Evolutionary conservation across 1,140 invertebrate species (phyloP).

Genomic region (Venustaconcha ellipsiformis): DNA sequence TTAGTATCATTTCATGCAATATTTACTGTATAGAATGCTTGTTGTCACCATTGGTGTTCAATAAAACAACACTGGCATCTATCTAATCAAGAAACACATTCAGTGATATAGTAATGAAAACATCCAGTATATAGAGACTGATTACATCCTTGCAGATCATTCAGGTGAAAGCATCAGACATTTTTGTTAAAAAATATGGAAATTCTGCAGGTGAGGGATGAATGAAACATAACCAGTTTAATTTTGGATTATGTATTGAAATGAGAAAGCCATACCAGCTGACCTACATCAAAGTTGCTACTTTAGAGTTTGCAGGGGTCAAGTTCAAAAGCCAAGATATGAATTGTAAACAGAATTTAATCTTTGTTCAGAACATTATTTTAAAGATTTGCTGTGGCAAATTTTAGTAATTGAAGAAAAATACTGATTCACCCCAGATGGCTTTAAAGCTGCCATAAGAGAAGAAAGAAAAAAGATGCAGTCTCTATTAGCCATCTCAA

Average conservation of each 20-base stretch:
- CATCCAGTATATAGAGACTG: conserved; percentile 8
- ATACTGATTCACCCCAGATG: conserved; percentile 11
- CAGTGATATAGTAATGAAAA: conserved; percentile 3
- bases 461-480: background rate
- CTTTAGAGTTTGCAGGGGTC: conserved; percentile 15
- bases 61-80: conserved; percentile 12
- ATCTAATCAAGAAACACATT: conserved; percentile 11
- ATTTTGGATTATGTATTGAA: too few species aligned
- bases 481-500: conserved; percentile 7
- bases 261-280: too few species aligned
- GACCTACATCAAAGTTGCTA: background rate
- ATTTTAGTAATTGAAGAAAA: conserved; percentile 19
- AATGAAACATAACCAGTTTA: too few species aligned
- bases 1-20: background rate
- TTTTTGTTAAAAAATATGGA: too few species aligned
- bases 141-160: background rate
- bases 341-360: conserved; percentile 7
- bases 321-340: conserved; percentile 13
- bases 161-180: too few species aligned
- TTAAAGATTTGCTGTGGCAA: background rate
- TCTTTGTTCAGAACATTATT: background rate
- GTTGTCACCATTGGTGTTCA: conserved; percentile 4
- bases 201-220: too few species aligned
- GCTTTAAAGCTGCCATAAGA: conserved; percentile 8
- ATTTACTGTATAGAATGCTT: conserved; percentile 4